A percentile compares a stretch with the other conserved stretches of the same genome.
Evolutionary conservation across 2,797 vertebrate genomes (phyloP).

Genomic region (Anguilla anguilla): DNA sequence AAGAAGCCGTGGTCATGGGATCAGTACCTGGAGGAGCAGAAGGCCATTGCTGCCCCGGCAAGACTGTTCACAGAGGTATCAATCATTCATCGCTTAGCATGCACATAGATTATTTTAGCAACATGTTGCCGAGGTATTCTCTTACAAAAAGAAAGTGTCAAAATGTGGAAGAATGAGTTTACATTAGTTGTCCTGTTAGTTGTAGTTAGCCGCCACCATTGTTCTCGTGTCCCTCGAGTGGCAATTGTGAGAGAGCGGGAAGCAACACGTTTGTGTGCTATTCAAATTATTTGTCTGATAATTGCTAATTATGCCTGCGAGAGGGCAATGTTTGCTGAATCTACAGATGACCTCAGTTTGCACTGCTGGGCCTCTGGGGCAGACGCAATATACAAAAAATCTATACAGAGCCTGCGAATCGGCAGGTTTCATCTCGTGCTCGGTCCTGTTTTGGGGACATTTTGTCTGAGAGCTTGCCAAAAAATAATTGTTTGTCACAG

Average conservation of each 20-base stretch:
- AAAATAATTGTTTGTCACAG: background rate
- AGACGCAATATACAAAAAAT: background rate
- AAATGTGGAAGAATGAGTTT: background rate
- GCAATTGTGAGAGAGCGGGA: background rate
- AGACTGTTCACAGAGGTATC: conserved; percentile 69
- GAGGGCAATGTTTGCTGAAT: background rate
- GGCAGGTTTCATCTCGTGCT: background rate
- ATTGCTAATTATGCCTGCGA: background rate
- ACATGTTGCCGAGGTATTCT: background rate
- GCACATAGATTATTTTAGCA: background rate
- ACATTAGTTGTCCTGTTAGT: background rate
- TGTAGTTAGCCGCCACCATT: background rate
- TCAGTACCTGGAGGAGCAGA: conserved; percentile 69
- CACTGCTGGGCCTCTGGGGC: background rate
- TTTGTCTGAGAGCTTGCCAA: background rate
- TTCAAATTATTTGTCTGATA: background rate
- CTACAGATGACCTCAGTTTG: background rate
- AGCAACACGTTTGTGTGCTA: background rate
- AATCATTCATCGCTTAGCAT: background rate
- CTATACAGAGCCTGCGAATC: background rate
- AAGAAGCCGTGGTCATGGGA: conserved; percentile 74
- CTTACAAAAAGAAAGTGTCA: background rate
- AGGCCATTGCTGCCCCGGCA: conserved; percentile 61
- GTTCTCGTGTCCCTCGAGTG: background rate
- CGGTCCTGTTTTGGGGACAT: background rate